Conservation (phyloP, 37 sponge, comb jelly and placozoan genomes). For the Petrosia ficiformis region DNA sequence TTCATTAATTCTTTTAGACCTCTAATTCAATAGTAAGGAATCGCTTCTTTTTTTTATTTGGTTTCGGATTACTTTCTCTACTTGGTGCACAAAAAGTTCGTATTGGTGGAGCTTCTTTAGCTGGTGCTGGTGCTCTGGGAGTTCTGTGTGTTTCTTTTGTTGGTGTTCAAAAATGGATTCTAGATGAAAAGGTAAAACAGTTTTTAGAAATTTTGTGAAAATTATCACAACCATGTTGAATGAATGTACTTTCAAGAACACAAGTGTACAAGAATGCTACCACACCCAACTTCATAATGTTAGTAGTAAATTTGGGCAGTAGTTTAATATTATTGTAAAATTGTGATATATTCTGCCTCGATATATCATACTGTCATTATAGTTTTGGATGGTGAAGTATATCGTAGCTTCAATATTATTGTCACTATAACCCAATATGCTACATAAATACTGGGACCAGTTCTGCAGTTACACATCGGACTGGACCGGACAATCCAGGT, state of each 20-base stretch:
- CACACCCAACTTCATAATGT: too few relatives aligned
- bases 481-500: too few relatives aligned
- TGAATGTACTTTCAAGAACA: neutral
- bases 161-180: conserved; percentile 58
- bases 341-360: too few relatives aligned
- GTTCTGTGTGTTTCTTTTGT: conserved; percentile 71
- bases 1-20: conserved; percentile 21
- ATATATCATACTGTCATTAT: too few relatives aligned
- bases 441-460: too few relatives aligned
- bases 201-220: neutral
- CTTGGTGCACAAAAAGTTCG: conserved; percentile 66
- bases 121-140: conserved; percentile 83
- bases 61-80: conserved; percentile 59
- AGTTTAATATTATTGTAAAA: too few relatives aligned
- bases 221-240: neutral
- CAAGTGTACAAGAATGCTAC: neutral
- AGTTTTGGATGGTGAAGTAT: too few relatives aligned
- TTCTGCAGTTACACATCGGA: too few relatives aligned
- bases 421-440: too few relatives aligned
- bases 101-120: conserved; percentile 71
- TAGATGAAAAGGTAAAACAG: conserved; percentile 43
- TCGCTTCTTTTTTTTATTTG: conserved; percentile 55
- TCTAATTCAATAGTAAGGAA: conserved; percentile 42
- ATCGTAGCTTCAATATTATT: too few relatives aligned
- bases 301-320: too few relatives aligned